Evolutionary conservation across 2,113 vertebrate genomes (phyloP).

Genomic region (Ictalurus furcatus): DNA sequence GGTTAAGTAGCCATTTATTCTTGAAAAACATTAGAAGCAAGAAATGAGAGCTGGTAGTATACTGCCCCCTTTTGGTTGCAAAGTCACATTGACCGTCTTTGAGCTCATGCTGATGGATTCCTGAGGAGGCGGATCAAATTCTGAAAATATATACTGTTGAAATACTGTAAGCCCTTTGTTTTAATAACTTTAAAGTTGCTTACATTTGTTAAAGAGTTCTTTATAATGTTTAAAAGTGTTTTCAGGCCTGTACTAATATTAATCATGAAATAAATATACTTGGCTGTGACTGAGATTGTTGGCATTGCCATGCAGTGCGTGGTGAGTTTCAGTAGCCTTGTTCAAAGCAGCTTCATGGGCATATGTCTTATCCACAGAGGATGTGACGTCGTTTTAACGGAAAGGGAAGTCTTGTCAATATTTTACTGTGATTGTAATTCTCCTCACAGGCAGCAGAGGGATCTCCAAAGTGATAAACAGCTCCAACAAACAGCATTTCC

Average conservation of each 20-base stretch:
- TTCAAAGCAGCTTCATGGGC: neutral
- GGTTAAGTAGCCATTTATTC: neutral
- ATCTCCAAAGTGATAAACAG: neutral
- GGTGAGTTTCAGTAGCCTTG: neutral
- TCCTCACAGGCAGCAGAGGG: neutral
- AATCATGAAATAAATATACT: neutral
- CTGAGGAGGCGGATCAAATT: neutral
- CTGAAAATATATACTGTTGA: neutral
- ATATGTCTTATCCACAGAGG: neutral
- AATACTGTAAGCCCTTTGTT: neutral
- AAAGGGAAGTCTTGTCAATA: neutral
- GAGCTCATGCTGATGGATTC: neutral
- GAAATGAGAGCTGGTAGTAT: neutral
- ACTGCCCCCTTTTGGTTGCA: slow-evolving; percentile 30
- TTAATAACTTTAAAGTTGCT: neutral
- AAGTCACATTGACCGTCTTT: neutral
- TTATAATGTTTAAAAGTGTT: neutral
- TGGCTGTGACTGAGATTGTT: neutral
- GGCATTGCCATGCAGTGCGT: neutral
- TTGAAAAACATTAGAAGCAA: neutral
- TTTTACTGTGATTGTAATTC: neutral
- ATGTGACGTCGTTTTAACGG: neutral
- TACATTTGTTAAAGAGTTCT: neutral
- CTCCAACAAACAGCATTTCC: too few species aligned
- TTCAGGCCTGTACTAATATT: neutral